Base-by-base conservation (phyloP, 2,888 invertebrate genomes). In the Cosmorhoe ocellata region DNA sequence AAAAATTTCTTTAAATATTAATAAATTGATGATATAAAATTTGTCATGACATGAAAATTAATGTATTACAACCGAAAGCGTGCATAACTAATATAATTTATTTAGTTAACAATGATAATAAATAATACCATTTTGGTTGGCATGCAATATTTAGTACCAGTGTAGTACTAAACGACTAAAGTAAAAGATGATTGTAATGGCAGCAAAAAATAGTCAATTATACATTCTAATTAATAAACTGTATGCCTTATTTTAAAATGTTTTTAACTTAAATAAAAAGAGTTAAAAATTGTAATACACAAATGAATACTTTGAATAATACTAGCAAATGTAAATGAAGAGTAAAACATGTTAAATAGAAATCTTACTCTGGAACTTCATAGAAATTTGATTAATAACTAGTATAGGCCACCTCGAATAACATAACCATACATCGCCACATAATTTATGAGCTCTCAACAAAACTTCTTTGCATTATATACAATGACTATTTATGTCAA, bases 241-340 rank as follows among this genome's bases (percentile, higher is more conserved):
- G 14, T 33, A 33, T 4, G 32, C 28, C 52, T 30, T 56, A 64
- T 56, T 56, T 59, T 63, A 56, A 62, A 69, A 65, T n/a, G 65
- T 66, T 61, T 63, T 51, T 49, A 63, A 63, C 56, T 66, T 62
- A 61, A 59, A 62, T 56, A 58, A 58, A 58, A 65, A 61, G 71
- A 66, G 62, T 41, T 44, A 63, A 67, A 66, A 66, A 71, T 73
- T 71, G 73, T 57, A 73, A 68, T 63, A 63, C 68, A 59, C 50
- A 70, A 67, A 81, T 84, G 81, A 87, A 89, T 88, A 87, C 85
- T 88, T 79, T 76, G 67, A 79, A 76, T 84, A 84, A 88, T 86
- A 86, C 82, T 86, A 84, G 81, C 80, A 4, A 4, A 24, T 78
- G n/a, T 77, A 78, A 74, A 68, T 65, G 6, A 7, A 66, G 67